These are phyloP conservation scores for Brenthis ino DNA, from an alignment of 2,888 invertebrate genomes.

Conservation along the genomic window DNA sequence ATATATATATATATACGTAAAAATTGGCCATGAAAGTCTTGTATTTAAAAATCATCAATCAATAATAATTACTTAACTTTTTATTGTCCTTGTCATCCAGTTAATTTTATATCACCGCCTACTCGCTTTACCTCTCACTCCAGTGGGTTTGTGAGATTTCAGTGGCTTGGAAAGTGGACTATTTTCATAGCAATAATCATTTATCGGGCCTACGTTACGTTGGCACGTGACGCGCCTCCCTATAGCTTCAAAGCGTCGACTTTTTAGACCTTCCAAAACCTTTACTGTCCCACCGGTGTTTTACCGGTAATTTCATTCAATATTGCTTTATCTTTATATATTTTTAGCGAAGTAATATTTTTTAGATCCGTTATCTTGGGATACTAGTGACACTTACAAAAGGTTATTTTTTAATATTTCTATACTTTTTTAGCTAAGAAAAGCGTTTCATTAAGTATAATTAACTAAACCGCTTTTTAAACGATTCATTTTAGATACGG, in stretches of 20 bases:
- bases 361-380: not conserved
- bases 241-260: constrained; percentile 48
- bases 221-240: constrained; percentile 58
- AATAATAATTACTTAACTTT: not conserved
- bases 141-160: constrained; percentile 48
- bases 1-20: too few relatives aligned
- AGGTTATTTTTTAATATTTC: too few relatives aligned
- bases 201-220: constrained; percentile 56
- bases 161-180: constrained; percentile 55
- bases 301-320: constrained; percentile 28
- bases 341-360: not conserved
- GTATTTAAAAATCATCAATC: too few relatives aligned
- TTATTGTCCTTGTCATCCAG: constrained; percentile 20
- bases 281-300: constrained; percentile 20
- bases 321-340: constrained; percentile 9
- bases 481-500: too few relatives aligned
- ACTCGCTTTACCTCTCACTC: constrained; percentile 41
- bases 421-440: too few relatives aligned
- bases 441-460: constrained; percentile 6
- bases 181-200: constrained; percentile 62
- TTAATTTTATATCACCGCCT: constrained; percentile 21
- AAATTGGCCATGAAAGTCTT: too few relatives aligned
- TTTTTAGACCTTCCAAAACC: constrained; percentile 42
- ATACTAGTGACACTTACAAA: too few relatives aligned
- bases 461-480: too few relatives aligned